phyloP scores from a whole-genome alignment of 2,797 vertebrate species.

The Smutsia gigantea region DNA sequence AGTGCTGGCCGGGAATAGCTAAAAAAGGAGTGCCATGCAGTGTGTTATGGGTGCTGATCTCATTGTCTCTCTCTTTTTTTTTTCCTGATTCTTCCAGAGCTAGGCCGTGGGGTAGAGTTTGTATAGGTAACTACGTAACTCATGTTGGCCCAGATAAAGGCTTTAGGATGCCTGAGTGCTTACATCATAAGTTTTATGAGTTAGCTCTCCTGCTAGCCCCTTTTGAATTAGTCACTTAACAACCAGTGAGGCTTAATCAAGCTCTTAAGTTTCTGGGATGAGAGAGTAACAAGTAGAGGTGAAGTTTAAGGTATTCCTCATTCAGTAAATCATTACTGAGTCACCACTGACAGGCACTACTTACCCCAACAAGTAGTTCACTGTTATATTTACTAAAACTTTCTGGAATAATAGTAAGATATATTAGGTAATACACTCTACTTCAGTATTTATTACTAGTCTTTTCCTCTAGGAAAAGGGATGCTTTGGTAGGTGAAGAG shows the following conservation, averaged over 20 bases:
- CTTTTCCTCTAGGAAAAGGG: constrained; percentile 56
- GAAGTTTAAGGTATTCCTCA: neutral
- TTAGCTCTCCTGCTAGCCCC: neutral
- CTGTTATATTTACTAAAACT: neutral
- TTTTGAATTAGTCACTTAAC: neutral
- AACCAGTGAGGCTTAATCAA: neutral
- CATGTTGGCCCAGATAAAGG: neutral
- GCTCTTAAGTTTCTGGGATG: neutral
- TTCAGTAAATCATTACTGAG: neutral
- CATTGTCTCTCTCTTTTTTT: neutral
- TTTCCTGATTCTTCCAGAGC: neutral
- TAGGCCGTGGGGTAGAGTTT: constrained; percentile 11
- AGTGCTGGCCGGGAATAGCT: neutral
- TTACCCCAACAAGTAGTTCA: constrained; percentile 16
- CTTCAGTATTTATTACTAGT: constrained; percentile 68
- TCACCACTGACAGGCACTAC: neutral
- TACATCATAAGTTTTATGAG: neutral
- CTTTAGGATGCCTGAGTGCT: neutral
- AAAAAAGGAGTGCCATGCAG: neutral
- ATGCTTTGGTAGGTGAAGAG: neutral
- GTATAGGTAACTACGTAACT: neutral
- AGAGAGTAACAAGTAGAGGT: constrained; percentile 8
- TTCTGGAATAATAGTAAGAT: neutral
- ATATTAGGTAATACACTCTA: neutral
- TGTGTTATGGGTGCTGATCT: constrained; percentile 31